A percentile compares a stretch with the other conserved stretches of the same genome.
Conservation (phyloP, 1,140 invertebrate genomes). For the Drosophila azteca region DNA sequence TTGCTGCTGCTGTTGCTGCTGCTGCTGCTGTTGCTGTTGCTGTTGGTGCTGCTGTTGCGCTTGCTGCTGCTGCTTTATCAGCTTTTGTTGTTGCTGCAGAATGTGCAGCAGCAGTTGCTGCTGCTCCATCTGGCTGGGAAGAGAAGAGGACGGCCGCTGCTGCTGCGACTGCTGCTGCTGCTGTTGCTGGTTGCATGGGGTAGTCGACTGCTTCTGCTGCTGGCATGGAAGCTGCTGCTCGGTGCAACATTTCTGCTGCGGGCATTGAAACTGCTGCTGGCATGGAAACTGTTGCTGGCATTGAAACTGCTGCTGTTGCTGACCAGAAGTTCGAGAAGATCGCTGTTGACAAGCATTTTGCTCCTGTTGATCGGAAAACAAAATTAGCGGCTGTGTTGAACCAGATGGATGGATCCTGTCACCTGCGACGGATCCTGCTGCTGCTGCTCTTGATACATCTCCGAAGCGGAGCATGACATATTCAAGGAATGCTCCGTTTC, state of each 20-base stretch:
- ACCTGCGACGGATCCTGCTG: neutral
- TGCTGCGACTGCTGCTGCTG: neutral
- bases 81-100: slow-evolving; percentile 12
- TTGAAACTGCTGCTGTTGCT: neutral
- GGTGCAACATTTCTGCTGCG: neutral
- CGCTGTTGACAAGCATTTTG: no score
- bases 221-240: neutral
- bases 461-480: no score
- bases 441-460: neutral
- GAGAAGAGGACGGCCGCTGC: no score
- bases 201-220: neutral
- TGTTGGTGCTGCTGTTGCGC: slow-evolving; percentile 8
- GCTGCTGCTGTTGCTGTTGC: neutral
- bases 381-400: no score
- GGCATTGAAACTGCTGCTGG: slow-evolving; percentile 4
- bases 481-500: neutral
- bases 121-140: slow-evolving; percentile 9
- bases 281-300: slow-evolving; percentile 1
- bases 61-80: slow-evolving; percentile 1
- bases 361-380: no score
- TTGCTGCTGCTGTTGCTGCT: neutral
- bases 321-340: no score
- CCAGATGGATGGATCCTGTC: no score
- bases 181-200: neutral
- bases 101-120: neutral